Base-by-base conservation (phyloP, 2,113 vertebrate genomes). In the Notiomystis cincta region DNA sequence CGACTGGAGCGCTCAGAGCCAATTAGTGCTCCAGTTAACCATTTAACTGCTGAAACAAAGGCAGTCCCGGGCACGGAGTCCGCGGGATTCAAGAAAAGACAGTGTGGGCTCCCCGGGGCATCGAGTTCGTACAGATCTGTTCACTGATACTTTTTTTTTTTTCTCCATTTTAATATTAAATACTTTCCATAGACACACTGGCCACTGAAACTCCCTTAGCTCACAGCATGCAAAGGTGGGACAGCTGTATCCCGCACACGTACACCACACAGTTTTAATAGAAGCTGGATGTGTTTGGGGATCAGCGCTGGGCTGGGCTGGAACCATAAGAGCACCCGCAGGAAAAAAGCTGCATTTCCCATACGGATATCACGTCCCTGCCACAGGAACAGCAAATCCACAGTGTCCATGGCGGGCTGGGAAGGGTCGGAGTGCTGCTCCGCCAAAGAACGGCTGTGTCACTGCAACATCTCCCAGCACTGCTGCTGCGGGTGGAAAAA, bases 1-100 rank as follows among this genome's bases (percentile, higher is more conserved):
- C 92, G 90, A 77, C 71, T 83, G 75, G 65, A 96, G 91, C 78
- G 30, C 83, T 87, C 58, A 8, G 64, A 83, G 92, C 87, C 73
- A 96, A 95, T 96, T 97, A 93, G 91, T 92, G 37, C 73, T 89
- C 70, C 50, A 14, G 42, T 96, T 97, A 97, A 97, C 96, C 42
- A 31, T 92, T 96, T 89, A 61, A 77, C 24, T 97, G 91, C 94
- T 61, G 93, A 61, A 82, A 65, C 77, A 82, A 54, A 24, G 42
- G 25, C 37, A 44, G 20, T 11, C 33, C 72, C 12, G 6, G 25
- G 16, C 71, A 44, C 19, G 18, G 58, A 9, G 21, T 48, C 18
- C 0, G 31, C 3, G 3, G 50, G 53, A 72, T 40, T 11, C 33
- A 10, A 33, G 44, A 77, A 57, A 54, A 53, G 18, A 22, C 28